Evolutionary conservation across 2,888 invertebrate species (phyloP), one percentile per base, ranked within the genome.

Genomic region (Andrena camellia): DNA sequence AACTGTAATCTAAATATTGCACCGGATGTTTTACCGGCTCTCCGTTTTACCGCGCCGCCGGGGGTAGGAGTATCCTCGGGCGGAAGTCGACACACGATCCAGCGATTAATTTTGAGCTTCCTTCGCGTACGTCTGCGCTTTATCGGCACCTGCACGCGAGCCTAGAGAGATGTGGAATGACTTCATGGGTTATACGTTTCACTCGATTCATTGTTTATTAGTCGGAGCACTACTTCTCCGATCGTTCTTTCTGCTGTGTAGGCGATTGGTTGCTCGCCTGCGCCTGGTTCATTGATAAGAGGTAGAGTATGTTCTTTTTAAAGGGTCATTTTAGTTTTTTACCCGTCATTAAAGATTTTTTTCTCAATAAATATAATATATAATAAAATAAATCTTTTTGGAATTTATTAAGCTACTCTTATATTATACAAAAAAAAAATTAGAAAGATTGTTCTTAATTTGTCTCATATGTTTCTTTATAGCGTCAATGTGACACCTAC

Each of bases 11-110:
- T 71, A 80, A 80, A 77, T 80, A 80, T 80, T 77, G 42, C 67
- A 69, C 54, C 75, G 68, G 68, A 57, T 67, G 66, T 77, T 71
- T 77, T 67, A 60, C 35, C 59, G 60, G 42, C 42, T 52, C 70
- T 62, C 60, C 60, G 54, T 54, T 80, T 77, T 35, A 54, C 42
- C 48, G 31, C 48, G 26, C 70, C 52, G 26, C 13, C 69, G 57
- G 29, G 6, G 50, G 20, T 26, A 17, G 33, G 69, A 66, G 64
- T 64, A 64, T 62, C 59, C 31, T 54, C 62, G 33, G 31, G 29
- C 52, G 54, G 54, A 78, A 75, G 74, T 67, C 74, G 78, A 74
- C 67, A 73, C 73, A 78, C 77, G 77, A 78, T 73, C 73, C 64
- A 17, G 31, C 78, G 63, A 79, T 79, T 79, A 79, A 75, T 75